Base-by-base conservation (phyloP, 1,140 invertebrate species). In the Lasioglossum baleicum region DNA sequence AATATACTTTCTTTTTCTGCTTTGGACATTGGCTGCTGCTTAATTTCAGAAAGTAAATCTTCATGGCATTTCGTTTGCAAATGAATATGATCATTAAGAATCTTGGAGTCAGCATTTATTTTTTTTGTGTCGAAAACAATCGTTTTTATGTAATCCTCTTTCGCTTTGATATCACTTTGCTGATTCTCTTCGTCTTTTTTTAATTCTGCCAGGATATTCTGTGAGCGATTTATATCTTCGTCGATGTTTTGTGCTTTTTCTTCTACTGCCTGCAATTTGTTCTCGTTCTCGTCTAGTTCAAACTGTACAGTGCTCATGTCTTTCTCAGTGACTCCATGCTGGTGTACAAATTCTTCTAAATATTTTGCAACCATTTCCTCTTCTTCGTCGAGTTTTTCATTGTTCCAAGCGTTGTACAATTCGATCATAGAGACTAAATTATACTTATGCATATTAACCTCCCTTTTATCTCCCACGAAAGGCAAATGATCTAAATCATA, bases 301-400 rank as follows among this genome's bases (percentile, higher is more conserved):
- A 8, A n/a, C 20, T 13, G 40, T 1, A 76, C 80, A 40, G 72
- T 66, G 10, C 53, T 42, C 15, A 88, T 53, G 15, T 81, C 75
- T 13, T 85, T 78, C 0, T 87, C 81, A 48, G 51, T 88, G 20
- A 89, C 71, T 3, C 88, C 90, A 63, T 82, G 67, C 20, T 85
- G 67, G 8, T 83, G 64, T 61, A 81, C 76, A 58, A 91, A 71
- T 26, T 86, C 79, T 63, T 84, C 40, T 22, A 90, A 77, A 83
- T 88, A 88, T 61, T 85, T 61, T 15, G 87, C 74, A 3, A 89
- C 70, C 11, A 90, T 42, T 63, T 48, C 56, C 22, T 69, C 81
- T 74, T 91, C 91, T 5, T 90, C 86, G 0, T 91, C 86, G 0
- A 73, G 69, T 72, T 90, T 90, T 31, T 87, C 89, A 4, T 90